A percentile compares a stretch with the other conserved stretches of the same genome.
Evolutionary conservation across 2,113 vertebrate species (phyloP).

Genomic region (Willisornis vidua): DNA sequence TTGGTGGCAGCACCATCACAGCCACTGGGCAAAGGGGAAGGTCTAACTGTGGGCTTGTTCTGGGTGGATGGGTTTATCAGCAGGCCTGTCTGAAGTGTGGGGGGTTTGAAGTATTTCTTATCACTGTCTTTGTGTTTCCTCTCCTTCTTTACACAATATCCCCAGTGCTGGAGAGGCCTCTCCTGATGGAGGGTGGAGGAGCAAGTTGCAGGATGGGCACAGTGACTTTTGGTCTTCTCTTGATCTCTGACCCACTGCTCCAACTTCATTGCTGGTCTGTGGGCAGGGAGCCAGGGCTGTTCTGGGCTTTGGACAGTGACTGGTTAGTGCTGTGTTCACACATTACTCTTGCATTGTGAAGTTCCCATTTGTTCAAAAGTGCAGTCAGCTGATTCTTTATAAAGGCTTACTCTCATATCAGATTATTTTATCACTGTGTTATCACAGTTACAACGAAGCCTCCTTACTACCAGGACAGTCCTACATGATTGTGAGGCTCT

Average conservation of each 20-base stretch:
- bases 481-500: neutral
- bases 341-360: neutral
- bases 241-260: conserved; percentile 53
- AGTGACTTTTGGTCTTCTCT: conserved; percentile 35
- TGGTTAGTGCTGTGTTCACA: neutral
- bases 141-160: neutral
- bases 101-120: neutral
- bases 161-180: neutral
- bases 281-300: neutral
- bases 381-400: neutral
- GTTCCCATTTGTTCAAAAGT: neutral
- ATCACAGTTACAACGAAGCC: neutral
- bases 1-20: neutral
- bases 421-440: neutral
- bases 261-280: neutral
- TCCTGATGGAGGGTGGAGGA: conserved; percentile 28
- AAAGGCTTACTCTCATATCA: neutral
- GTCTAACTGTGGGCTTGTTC: neutral
- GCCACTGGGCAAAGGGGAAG: neutral
- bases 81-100: neutral
- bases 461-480: neutral
- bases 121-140: neutral
- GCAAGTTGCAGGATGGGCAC: neutral
- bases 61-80: neutral
- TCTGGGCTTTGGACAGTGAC: neutral